Conservation (phyloP, 1,140 invertebrate species). For the Drosophila neocordata region DNA sequence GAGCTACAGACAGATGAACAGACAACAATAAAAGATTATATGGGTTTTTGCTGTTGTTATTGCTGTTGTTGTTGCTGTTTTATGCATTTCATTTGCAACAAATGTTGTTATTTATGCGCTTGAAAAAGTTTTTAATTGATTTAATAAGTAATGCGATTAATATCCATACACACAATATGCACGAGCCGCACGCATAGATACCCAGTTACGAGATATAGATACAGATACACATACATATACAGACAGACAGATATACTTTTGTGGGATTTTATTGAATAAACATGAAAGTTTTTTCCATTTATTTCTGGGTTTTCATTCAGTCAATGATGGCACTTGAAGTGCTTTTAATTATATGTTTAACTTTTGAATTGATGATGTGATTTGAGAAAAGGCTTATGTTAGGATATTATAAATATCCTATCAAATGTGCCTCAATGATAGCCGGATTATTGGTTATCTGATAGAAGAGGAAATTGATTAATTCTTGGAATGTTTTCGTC, state of each 20-base stretch:
- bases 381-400: slow-evolving; percentile 28
- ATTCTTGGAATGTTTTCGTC: not conserved
- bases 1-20: slow-evolving; percentile 47
- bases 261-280: slow-evolving; percentile 12
- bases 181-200: slow-evolving; percentile 10
- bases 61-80: not conserved
- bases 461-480: slow-evolving; percentile 3
- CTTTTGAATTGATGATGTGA: slow-evolving; percentile 62
- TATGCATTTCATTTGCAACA: slow-evolving; percentile 44
- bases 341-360: slow-evolving; percentile 75
- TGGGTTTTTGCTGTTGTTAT: slow-evolving; percentile 10
- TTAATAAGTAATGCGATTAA: slow-evolving; percentile 81
- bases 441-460: slow-evolving; percentile 34
- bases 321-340: slow-evolving; percentile 50
- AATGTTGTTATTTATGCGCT: slow-evolving; percentile 79
- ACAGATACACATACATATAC: slow-evolving; percentile 22
- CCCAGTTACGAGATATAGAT: slow-evolving; percentile 23
- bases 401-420: slow-evolving; percentile 26
- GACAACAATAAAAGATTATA: slow-evolving; percentile 72
- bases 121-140: slow-evolving; percentile 80
- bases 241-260: slow-evolving; percentile 30
- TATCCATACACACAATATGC: slow-evolving; percentile 56
- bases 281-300: slow-evolving; percentile 21
- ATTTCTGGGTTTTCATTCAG: slow-evolving; percentile 15
- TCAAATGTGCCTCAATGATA: slow-evolving; percentile 51